Evolutionary conservation across 2,797 vertebrate species (phyloP).

Genomic region (Acomys russatus): DNA sequence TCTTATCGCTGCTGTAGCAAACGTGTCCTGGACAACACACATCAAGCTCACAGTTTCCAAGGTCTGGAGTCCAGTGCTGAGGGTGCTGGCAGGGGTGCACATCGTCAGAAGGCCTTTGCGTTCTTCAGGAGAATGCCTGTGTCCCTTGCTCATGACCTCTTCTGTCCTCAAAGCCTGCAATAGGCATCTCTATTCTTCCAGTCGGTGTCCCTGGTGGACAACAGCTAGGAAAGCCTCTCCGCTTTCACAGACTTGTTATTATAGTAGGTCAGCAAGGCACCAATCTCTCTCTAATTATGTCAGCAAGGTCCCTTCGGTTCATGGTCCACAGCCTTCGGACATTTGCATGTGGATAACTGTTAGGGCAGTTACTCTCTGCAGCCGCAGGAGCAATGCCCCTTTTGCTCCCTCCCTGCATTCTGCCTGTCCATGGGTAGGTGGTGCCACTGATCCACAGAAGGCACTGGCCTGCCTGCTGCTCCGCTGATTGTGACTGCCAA

Average conservation of each 20-base stretch:
- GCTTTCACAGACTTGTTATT: background rate
- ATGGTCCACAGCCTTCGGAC: background rate
- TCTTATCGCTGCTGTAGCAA: background rate
- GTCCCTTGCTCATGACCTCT: background rate
- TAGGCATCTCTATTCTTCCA: accelerated
- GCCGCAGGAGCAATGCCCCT: background rate
- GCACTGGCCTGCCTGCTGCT: background rate
- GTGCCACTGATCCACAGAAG: background rate
- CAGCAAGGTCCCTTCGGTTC: background rate
- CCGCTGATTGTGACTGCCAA: accelerated
- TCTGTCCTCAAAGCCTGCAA: background rate
- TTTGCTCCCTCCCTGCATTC: background rate
- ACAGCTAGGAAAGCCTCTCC: background rate
- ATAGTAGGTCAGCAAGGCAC: background rate
- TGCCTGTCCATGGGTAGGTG: accelerated
- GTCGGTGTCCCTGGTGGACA: background rate
- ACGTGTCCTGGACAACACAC: background rate
- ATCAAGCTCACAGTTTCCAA: background rate
- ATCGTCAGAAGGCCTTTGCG: background rate
- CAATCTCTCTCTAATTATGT: background rate
- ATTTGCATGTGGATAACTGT: background rate
- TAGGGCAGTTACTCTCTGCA: background rate
- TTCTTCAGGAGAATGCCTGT: background rate
- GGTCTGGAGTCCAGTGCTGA: background rate
- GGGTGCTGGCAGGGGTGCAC: background rate